Conservation (phyloP, 2,113 vertebrate genomes). For the Lagopus leucura region DNA sequence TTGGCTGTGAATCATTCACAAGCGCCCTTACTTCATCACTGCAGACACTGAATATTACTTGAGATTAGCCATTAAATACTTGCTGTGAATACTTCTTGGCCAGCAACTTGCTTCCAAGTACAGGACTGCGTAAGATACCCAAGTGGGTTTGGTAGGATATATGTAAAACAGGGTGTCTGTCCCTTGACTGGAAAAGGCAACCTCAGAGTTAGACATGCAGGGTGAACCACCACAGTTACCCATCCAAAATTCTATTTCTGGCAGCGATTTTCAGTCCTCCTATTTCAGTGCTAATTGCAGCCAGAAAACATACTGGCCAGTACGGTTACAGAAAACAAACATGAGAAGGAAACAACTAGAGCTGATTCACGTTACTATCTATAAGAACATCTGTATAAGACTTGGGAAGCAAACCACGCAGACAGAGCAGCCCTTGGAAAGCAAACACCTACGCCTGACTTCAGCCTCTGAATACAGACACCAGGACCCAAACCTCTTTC, state of each 20-base stretch:
- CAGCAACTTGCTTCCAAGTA: neutral
- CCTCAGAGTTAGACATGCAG: neutral
- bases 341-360: slow-evolving; percentile 18
- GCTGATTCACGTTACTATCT: slow-evolving; percentile 5
- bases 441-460: neutral
- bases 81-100: neutral
- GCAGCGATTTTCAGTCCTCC: slow-evolving; percentile 21
- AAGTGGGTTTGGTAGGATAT: neutral
- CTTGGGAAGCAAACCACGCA: slow-evolving; percentile 17
- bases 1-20: neutral
- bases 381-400: slow-evolving; percentile 14
- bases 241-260: neutral
- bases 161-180: neutral
- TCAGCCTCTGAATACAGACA: neutral
- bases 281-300: neutral
- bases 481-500: neutral
- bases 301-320: slow-evolving; percentile 4
- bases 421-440: neutral
- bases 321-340: slow-evolving; percentile 8
- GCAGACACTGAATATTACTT: neutral
- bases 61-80: neutral
- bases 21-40: neutral
- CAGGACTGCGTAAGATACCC: neutral
- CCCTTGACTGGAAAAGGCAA: slow-evolving; percentile 22
- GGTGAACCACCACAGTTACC: neutral